A percentile compares a stretch with the other conserved stretches of the same genome.
Evolutionary conservation across 2,797 vertebrate genomes (phyloP).

Genomic region (Anniella stebbinsi): DNA sequence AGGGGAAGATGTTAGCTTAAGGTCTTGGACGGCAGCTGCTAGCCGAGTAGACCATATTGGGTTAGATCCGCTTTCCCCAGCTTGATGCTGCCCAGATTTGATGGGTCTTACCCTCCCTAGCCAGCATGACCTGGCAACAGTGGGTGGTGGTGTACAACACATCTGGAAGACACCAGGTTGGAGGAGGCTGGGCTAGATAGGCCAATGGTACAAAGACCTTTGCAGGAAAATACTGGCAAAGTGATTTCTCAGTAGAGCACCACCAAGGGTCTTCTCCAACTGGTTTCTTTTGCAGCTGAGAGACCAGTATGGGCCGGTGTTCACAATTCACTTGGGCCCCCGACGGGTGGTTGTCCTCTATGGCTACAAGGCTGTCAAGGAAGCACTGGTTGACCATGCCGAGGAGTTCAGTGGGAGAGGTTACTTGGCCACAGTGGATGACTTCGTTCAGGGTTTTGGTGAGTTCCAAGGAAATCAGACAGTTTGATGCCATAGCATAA

Average conservation of each 20-base stretch:
- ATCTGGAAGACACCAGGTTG: no score
- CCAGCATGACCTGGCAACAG: no score
- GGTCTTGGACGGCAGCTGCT: no score
- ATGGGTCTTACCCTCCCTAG: no score
- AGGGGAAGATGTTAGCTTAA: background rate
- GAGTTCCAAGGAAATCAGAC: conserved; percentile 32
- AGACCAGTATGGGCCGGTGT: conserved; percentile 78
- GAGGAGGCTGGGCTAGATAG: background rate
- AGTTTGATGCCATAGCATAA: background rate
- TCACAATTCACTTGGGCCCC: conserved; percentile 78
- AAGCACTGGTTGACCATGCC: conserved; percentile 76
- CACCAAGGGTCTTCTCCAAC: no score
- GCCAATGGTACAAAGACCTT: background rate
- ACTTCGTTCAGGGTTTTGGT: conserved; percentile 77
- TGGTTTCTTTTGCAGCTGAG: conserved; percentile 70
- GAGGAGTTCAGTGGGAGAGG: conserved; percentile 79
- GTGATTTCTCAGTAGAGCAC: no score
- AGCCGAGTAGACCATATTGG: background rate
- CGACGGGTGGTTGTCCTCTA: conserved; percentile 78
- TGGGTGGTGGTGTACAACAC: no score
- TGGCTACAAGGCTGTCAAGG: conserved; percentile 78
- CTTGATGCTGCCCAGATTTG: no score
- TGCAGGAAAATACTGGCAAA: background rate
- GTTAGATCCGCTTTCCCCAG: no score
- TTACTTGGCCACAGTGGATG: conserved; percentile 68